Base-by-base conservation (phyloP, 1,140 invertebrate genomes). In the Tachypleus tridentatus region DNA sequence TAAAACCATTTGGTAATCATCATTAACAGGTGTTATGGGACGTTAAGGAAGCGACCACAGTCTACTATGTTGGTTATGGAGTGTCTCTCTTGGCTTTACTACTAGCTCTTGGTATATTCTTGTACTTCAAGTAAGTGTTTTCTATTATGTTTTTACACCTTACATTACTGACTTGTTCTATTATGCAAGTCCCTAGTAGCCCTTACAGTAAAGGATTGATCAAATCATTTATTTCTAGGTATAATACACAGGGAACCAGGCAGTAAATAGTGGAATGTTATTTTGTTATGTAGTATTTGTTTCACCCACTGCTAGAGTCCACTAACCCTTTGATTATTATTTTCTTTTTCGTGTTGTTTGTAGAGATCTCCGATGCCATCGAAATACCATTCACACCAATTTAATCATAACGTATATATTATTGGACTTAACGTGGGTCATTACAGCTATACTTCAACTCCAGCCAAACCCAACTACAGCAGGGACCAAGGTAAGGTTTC, bases 321-420 rank as follows among this genome's bases (percentile, higher is more conserved):
- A 29, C 29, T 1, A 29, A 29, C 29, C 29, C 29, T 29, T 29
- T 29, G 29, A 29, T 29, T 29, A 29, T 2, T 29, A 29, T 1
- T 2, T 29, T 29, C 29, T 29, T 29, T 29, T 1, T 29, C 29
- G 29, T 29, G 29, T 29, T 29, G 29, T 29, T 73, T 72, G 4
- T 84, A 96, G 93, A 77, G 92, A 94, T 76, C 82, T 97, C 9
- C 82, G 89, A 74, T 95, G 92, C 77, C 80, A 95, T 57, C 82
- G 91, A 66, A 95, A 96, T 76, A 91, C 85, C 69, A 95, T 97
- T 72, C 91, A 94, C 74, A 88, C 87, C 66, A 90, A 94, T 78
- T 80, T 94, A n/a, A 90, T 93, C 83, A 82, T 86, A 59, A 89
- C 90, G 0, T 84, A 93, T 73, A 87, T 93, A 29, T 75, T 90